Evolutionary conservation across 2,888 invertebrate species (phyloP).

Genomic region (Encarsia formosa): DNA sequence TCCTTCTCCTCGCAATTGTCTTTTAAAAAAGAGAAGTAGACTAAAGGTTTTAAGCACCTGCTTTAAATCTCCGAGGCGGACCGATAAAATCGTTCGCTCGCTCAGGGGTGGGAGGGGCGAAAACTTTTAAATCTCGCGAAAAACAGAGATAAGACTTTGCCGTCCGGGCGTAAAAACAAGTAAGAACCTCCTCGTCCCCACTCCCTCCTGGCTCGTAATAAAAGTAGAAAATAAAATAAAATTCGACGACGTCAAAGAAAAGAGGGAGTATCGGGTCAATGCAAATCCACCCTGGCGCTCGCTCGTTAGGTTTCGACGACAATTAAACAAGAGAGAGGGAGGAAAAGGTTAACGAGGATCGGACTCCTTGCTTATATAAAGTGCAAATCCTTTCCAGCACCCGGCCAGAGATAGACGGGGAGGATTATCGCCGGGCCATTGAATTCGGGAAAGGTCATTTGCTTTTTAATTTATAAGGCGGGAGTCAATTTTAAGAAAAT

Average conservation of each 20-base stretch:
- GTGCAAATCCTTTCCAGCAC: too few species aligned
- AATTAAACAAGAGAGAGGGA: too few species aligned
- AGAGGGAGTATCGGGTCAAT: background rate
- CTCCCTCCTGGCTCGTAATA: too few species aligned
- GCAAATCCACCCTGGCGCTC: too few species aligned
- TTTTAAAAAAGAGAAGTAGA: constrained; percentile 12
- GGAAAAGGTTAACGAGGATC: too few species aligned
- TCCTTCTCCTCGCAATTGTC: constrained; percentile 7
- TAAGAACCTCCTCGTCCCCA: constrained; percentile 12
- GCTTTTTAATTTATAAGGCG: too few species aligned
- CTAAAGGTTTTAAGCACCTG: constrained; percentile 23
- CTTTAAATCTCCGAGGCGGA: constrained; percentile 22
- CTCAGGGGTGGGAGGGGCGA: background rate
- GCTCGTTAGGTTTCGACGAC: too few species aligned
- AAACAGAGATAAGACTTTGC: constrained; percentile 25
- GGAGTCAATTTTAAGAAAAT: too few species aligned
- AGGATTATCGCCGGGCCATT: too few species aligned
- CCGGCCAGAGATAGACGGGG: too few species aligned
- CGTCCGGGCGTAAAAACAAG: constrained; percentile 10
- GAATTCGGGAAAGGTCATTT: too few species aligned
- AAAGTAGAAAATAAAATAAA: constrained; percentile 12
- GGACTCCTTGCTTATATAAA: too few species aligned
- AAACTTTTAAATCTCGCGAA: constrained; percentile 26
- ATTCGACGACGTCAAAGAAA: background rate
- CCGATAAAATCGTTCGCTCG: constrained; percentile 22